Conservation (phyloP, 2,797 vertebrate genomes). For the Ictinia mississippiensis region DNA sequence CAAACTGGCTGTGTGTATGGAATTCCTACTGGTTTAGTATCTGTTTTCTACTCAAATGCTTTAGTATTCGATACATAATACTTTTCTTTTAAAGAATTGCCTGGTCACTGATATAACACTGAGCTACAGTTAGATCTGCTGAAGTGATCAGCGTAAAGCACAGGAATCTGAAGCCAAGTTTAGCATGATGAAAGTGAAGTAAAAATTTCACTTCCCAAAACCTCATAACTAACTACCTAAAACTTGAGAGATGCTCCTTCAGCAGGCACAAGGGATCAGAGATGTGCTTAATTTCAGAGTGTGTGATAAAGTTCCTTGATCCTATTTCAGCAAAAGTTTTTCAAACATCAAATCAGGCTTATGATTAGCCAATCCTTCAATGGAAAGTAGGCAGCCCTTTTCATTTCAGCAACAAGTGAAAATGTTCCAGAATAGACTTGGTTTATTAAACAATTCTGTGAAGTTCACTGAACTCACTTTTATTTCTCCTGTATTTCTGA, state of each 20-base stretch:
- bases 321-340: neutral
- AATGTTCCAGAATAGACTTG: neutral
- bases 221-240: neutral
- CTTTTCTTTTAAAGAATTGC: neutral
- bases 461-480: neutral
- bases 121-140: neutral
- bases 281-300: neutral
- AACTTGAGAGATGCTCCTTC: neutral
- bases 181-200: neutral
- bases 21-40: neutral
- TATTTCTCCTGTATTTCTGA: neutral
- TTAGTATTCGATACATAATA: neutral
- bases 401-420: neutral
- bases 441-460: neutral
- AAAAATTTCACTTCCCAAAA: neutral
- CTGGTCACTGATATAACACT: neutral
- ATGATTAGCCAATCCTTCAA: neutral
- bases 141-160: neutral
- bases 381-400: neutral
- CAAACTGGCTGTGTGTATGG: neutral
- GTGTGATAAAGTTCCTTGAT: neutral
- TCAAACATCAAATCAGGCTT: neutral
- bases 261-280: neutral
- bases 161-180: neutral
- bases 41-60: neutral